Evolutionary conservation across 1,140 invertebrate species (phyloP).

Genomic region (Aethina tumida): DNA sequence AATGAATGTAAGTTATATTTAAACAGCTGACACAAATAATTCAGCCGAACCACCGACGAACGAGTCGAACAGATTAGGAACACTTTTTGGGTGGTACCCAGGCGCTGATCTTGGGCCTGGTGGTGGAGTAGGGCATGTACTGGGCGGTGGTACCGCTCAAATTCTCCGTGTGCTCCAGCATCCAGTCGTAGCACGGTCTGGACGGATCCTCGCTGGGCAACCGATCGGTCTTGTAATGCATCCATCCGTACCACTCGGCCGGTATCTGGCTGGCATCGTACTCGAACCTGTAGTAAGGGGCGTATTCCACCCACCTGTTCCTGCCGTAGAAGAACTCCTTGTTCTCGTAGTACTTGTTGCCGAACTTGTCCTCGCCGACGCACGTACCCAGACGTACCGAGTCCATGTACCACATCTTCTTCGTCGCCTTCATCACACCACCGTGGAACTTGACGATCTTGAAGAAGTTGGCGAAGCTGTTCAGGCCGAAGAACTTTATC

Average conservation of each 20-base stretch:
- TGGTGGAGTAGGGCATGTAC: conserved; percentile 86
- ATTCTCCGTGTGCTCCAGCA: conserved; percentile 73
- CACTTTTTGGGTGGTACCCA: conserved; percentile 56
- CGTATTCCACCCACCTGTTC: conserved; percentile 76
- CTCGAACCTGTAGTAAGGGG: conserved; percentile 60
- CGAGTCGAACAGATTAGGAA: no score
- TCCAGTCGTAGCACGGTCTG: conserved; percentile 74
- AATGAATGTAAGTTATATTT: no score
- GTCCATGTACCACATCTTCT: conserved; percentile 74
- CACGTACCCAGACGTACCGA: conserved; percentile 72
- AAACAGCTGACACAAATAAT: no score
- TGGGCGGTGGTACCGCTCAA: conserved; percentile 62
- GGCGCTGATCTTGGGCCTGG: conserved; percentile 67
- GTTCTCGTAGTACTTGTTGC: conserved; percentile 95
- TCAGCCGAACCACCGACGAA: no score
- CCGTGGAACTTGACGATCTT: conserved; percentile 65
- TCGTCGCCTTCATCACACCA: conserved; percentile 53
- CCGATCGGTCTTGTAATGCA: conserved; percentile 73
- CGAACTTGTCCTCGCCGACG: conserved; percentile 87
- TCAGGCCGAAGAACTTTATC: conserved; percentile 49
- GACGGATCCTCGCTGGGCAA: conserved; percentile 60
- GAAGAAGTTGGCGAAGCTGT: conserved; percentile 58
- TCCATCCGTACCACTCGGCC: conserved; percentile 82
- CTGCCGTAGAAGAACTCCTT: conserved; percentile 76
- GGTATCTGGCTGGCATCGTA: conserved; percentile 92